Evolutionary conservation across 30 jellyfish, hydroid and myxozoan genomes (phyloP).

Genomic region (Cassiopea xamachana): DNA sequence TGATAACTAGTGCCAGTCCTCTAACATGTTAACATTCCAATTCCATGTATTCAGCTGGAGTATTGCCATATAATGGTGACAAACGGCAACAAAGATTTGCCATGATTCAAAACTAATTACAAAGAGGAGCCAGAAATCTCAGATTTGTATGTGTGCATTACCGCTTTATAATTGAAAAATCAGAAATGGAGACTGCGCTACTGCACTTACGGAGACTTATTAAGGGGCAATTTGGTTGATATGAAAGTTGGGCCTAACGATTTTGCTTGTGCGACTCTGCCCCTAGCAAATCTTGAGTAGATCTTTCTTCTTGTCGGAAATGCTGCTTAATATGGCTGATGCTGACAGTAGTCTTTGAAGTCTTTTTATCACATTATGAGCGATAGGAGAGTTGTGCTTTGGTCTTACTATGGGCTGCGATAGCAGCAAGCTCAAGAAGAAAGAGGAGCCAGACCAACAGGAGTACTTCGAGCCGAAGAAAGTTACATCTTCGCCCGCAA

Average conservation of each 20-base stretch:
- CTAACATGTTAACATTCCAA: conserved; percentile 65
- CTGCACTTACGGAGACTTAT: background rate
- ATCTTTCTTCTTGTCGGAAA: conserved; percentile 74
- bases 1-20: conserved; percentile 64
- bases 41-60: conserved; percentile 76
- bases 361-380: conserved; percentile 63
- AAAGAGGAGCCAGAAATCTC: background rate
- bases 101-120: background rate
- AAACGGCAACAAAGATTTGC: background rate
- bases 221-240: background rate
- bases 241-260: conserved; percentile 21
- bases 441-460: conserved; percentile 82
- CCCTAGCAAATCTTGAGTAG: conserved; percentile 67
- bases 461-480: conserved; percentile 70
- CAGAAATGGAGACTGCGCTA: background rate
- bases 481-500: conserved; percentile 54
- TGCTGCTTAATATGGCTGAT: conserved; percentile 65
- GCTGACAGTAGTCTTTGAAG: conserved; percentile 63
- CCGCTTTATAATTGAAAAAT: background rate
- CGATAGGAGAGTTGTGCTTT: conserved; percentile 55
- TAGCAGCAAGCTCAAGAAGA: conserved; percentile 87
- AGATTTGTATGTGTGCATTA: background rate
- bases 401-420: conserved; percentile 96
- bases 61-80: conserved; percentile 1
- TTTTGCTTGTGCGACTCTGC: conserved; percentile 21